Base-by-base conservation (phyloP, 2,113 vertebrate species). In the Dicrurus megarhynchus region DNA sequence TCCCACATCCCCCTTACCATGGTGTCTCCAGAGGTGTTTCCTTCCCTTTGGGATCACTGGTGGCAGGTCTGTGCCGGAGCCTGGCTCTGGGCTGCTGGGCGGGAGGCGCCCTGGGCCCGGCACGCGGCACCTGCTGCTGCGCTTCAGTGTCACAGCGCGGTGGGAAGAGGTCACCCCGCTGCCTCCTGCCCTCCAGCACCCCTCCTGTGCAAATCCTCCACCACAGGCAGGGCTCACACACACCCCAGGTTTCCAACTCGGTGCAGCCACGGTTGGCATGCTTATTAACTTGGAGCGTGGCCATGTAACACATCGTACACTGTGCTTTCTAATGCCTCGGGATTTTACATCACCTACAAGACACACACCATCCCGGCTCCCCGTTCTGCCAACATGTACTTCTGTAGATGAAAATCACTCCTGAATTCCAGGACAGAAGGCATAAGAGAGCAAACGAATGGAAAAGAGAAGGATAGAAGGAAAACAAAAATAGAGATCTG, bases 271-370 rank as follows among this genome's bases (percentile, higher is more conserved):
- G 24, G 18, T 8, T 37, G 64, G 23, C 2, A 1, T 1, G 2
- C 13, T 63, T 1, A 1, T 7, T 35, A 6, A 22, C 35, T 10
- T 22, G 3, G 20, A 65, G 39, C 0, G 14, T 32, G 47, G 22
- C 42, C 22, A 1, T 0, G 7, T 7, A 28, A 39, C 18, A 5
- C 1, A 0, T 5, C 0, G 0, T 6, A 13, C 9, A 0, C 20
- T 35, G 1, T 13, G 18, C 50, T 44, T 63, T 8, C 52, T 32
- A 60, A 22, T 23, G 44, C 44, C 49, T 30, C 12, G 2, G 44
- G 56, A 0, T 57, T 70, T 53, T 8, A 1, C 21, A 4, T 37
- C 64, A 30, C 68, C 37, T 17, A 9, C 28, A 19, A 32, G 13
- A 19, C 44, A 28, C 8, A 2, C 16, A 4, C 37, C 46, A 6